Conservation (phyloP, 2,797 vertebrate genomes). For the Cynopterus sphinx region DNA sequence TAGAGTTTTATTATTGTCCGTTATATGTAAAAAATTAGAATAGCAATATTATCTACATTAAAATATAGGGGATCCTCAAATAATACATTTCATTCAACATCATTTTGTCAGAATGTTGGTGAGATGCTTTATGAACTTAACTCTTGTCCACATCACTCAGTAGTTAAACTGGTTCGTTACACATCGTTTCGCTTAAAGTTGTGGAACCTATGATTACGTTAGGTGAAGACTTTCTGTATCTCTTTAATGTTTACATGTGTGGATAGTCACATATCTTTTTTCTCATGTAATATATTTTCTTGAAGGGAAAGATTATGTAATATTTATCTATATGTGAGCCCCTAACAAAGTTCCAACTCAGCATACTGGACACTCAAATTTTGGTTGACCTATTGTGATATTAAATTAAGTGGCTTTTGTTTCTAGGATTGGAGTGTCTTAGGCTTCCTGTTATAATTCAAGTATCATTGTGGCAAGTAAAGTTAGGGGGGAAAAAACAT, state of each 20-base stretch:
- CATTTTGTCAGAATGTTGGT: not conserved
- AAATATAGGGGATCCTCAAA: not conserved
- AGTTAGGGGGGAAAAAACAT: not conserved
- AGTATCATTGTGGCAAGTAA: not conserved
- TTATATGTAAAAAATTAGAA: not conserved
- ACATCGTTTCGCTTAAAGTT: not conserved
- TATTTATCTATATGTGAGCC: not conserved
- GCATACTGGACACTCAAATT: not conserved
- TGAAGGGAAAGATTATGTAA: not conserved
- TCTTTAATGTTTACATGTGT: not conserved
- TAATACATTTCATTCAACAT: not conserved
- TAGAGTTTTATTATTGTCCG: not conserved
- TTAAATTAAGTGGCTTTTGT: constrained; percentile 15
- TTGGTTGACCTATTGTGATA: not conserved
- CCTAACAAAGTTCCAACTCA: not conserved
- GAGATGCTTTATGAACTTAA: not conserved
- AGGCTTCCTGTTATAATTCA: not conserved
- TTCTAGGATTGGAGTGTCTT: not conserved
- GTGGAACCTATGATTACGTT: not conserved
- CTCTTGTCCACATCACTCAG: not conserved
- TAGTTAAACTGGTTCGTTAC: not conserved
- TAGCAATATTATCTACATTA: not conserved
- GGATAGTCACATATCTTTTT: not conserved
- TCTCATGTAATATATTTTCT: not conserved
- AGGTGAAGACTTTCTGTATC: not conserved